Percentiles rank a stretch among this genome's conserved stretches.
These are phyloP conservation scores for Dysmachus trigonus DNA, from an alignment of 2,888 invertebrate species.

Conservation along the genomic window DNA sequence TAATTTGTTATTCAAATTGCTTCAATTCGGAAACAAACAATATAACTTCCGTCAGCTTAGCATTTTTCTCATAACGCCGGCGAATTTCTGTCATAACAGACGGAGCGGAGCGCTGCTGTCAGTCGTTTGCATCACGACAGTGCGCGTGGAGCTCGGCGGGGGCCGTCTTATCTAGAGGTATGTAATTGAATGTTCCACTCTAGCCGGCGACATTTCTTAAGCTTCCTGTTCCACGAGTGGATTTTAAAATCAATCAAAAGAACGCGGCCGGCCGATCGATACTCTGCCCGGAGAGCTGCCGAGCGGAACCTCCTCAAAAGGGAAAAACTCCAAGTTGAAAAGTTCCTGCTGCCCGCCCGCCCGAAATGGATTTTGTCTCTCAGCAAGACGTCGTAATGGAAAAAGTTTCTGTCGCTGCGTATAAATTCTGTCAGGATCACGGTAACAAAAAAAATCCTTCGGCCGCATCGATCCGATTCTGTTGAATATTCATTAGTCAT, in stretches of 20 bases:
- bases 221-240: constrained; percentile 22
- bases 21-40: neutral
- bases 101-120: neutral
- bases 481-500: constrained; percentile 37
- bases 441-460: neutral
- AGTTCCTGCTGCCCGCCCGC: neutral
- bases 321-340: constrained; percentile 29
- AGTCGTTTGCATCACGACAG: neutral
- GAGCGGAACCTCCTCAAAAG: constrained; percentile 9
- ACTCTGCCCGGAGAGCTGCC: constrained; percentile 11
- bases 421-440: constrained; percentile 24
- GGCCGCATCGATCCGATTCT: neutral
- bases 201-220: neutral
- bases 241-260: constrained; percentile 39
- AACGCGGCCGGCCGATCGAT: constrained; percentile 6
- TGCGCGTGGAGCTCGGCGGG: neutral
- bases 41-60: neutral
- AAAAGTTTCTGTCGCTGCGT: constrained; percentile 40
- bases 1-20: neutral
- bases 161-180: neutral
- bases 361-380: constrained; percentile 39
- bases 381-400: constrained; percentile 38
- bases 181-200: neutral
- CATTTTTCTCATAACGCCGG: neutral
- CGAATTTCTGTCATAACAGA: neutral